phyloP scores from a whole-genome alignment of 2,797 vertebrate genomes.

The Balearica regulorum region DNA sequence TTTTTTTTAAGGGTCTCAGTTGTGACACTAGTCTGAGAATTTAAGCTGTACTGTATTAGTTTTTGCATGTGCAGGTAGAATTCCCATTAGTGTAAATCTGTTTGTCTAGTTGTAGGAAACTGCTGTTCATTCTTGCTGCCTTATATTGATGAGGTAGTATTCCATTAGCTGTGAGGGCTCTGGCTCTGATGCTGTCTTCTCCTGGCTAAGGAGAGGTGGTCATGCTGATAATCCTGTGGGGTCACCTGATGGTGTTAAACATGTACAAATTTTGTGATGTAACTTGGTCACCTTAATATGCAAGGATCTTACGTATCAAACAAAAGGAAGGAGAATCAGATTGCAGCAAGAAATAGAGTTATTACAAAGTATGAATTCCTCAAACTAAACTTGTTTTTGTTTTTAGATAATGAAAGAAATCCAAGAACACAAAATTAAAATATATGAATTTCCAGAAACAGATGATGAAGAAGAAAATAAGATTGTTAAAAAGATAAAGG shows the following conservation, averaged over 20 bases:
- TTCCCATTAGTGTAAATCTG: not conserved
- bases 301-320: not conserved
- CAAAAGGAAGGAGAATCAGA: not conserved
- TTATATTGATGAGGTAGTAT: not conserved
- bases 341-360: not conserved
- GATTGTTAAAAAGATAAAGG: conserved; percentile 97
- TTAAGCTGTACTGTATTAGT: not conserved
- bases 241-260: not conserved
- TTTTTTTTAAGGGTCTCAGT: not conserved
- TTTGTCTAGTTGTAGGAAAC: not conserved
- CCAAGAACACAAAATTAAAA: conserved; percentile 99
- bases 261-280: not conserved
- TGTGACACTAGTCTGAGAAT: not conserved
- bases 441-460: conserved; percentile 98
- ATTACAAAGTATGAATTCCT: not conserved
- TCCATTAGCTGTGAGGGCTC: not conserved
- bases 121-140: not conserved
- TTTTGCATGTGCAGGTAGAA: not conserved
- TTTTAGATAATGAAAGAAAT: conserved; percentile 98
- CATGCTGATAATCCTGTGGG: not conserved
- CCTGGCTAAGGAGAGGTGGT: not conserved
- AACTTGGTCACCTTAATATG: not conserved
- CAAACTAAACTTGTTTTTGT: not conserved
- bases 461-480: conserved; percentile 98
- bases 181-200: not conserved